These are phyloP conservation scores for Pardalotus punctatus DNA, from an alignment of 2,113 vertebrate species.

Conservation along the genomic window DNA sequence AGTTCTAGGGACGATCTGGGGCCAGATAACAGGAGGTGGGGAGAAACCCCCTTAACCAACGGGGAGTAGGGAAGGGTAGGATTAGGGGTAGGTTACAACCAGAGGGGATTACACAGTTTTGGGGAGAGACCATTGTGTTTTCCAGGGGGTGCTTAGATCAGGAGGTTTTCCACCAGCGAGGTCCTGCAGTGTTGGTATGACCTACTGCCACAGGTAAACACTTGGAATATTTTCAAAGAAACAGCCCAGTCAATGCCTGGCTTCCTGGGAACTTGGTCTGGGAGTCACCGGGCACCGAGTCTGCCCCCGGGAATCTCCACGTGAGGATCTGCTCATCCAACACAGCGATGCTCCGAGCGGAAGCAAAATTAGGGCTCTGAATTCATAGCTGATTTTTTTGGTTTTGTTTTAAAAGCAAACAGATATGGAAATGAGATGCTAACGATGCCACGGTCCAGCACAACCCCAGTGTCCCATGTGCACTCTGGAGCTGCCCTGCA, in stretches of 20 bases:
- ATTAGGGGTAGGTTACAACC: too few relatives aligned
- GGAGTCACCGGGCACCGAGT: not conserved
- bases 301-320: not conserved
- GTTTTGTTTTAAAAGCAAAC: not conserved
- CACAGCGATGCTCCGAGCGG: fast-evolving
- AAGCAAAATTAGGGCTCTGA: not conserved
- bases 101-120: too few relatives aligned
- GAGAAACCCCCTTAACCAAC: too few relatives aligned
- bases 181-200: too few relatives aligned
- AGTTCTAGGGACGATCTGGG: too few relatives aligned
- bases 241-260: fast-evolving
- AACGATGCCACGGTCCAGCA: not conserved
- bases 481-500: not conserved
- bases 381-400: not conserved
- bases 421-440: not conserved
- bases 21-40: too few relatives aligned
- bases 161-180: too few relatives aligned
- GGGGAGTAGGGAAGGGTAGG: too few relatives aligned
- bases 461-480: not conserved
- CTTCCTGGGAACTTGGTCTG: not conserved
- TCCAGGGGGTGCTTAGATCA: too few relatives aligned
- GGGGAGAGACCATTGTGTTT: too few relatives aligned
- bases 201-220: too few relatives aligned
- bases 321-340: not conserved
- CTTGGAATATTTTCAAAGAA: not conserved